Evolutionary conservation across 2,888 invertebrate species (phyloP).

Genomic region (Epinotia ramella): DNA sequence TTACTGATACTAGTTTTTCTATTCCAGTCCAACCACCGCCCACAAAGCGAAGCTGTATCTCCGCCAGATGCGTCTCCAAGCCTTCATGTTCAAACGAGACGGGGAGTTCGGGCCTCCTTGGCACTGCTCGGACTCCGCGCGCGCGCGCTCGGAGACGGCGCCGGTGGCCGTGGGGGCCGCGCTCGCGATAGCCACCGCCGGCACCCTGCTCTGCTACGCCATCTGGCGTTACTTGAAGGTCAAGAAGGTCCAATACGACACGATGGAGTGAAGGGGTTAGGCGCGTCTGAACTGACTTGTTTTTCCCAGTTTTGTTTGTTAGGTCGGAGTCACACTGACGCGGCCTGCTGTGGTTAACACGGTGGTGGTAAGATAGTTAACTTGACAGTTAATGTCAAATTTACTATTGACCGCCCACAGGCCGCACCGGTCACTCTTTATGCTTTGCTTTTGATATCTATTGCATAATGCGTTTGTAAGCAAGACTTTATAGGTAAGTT

Average conservation of each 20-base stretch:
- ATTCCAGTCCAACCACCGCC: slow-evolving; percentile 65
- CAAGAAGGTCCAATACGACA: slow-evolving; percentile 96
- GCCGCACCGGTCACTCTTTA: no score
- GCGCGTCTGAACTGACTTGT: slow-evolving; percentile 51
- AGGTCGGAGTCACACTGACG: no score
- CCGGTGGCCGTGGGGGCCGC: slow-evolving; percentile 92
- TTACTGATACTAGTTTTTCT: background rate
- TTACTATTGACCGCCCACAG: no score
- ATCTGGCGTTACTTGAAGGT: slow-evolving; percentile 94
- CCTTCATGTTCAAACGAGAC: slow-evolving; percentile 94
- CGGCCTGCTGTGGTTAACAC: no score
- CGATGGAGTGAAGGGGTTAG: slow-evolving; percentile 89
- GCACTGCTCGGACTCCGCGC: slow-evolving; percentile 84
- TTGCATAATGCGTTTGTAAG: background rate
- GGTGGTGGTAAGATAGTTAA: no score
- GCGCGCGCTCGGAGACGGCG: slow-evolving; percentile 91
- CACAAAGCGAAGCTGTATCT: slow-evolving; percentile 88
- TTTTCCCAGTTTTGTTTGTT: slow-evolving; percentile 38
- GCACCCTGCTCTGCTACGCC: slow-evolving; percentile 93
- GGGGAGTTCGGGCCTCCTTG: slow-evolving; percentile 88
- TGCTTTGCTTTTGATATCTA: background rate
- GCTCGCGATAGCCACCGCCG: slow-evolving; percentile 91
- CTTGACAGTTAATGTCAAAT: no score
- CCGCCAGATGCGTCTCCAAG: slow-evolving; percentile 91
- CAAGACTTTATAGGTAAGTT: slow-evolving; percentile 4